Percentiles rank a stretch among this genome's conserved stretches.
phyloP scores from a whole-genome alignment of 2,797 vertebrate species.

The Lycodopsis pacificus region DNA sequence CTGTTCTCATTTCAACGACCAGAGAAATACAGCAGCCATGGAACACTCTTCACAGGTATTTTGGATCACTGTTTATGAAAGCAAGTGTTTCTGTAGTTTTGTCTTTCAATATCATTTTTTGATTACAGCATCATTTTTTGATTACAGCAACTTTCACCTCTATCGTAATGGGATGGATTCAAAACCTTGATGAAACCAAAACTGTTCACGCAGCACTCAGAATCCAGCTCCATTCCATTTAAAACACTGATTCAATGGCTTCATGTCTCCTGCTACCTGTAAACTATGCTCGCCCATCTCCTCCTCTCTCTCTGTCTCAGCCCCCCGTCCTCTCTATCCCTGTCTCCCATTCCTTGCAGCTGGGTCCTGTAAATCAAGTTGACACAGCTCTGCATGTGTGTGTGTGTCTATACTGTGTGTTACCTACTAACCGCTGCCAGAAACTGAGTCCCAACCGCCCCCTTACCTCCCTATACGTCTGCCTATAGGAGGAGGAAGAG shows the following conservation, averaged over 20 bases:
- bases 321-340: conserved; percentile 15
- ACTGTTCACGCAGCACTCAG: conserved; percentile 1
- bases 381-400: conserved; percentile 64
- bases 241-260: conserved; percentile 49
- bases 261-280: conserved; percentile 64
- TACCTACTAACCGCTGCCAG: conserved; percentile 84
- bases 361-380: conserved; percentile 86
- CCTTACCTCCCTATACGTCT: conserved; percentile 72
- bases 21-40: neutral
- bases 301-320: conserved; percentile 6
- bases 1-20: neutral
- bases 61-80: neutral
- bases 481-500: conserved; percentile 78
- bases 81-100: neutral
- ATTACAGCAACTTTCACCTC: neutral
- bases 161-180: neutral
- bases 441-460: conserved; percentile 84
- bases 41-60: too few species aligned
- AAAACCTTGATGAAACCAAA: neutral
- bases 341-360: conserved; percentile 67
- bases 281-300: conserved; percentile 41
- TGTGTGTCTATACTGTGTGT: conserved; percentile 64
- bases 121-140: neutral
- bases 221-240: conserved; percentile 52
- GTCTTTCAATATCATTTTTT: neutral